A percentile compares a stretch with the other conserved stretches of the same genome.
Evolutionary conservation across 2,888 invertebrate genomes (phyloP).

Genomic region (Notodonta dromedarius): DNA sequence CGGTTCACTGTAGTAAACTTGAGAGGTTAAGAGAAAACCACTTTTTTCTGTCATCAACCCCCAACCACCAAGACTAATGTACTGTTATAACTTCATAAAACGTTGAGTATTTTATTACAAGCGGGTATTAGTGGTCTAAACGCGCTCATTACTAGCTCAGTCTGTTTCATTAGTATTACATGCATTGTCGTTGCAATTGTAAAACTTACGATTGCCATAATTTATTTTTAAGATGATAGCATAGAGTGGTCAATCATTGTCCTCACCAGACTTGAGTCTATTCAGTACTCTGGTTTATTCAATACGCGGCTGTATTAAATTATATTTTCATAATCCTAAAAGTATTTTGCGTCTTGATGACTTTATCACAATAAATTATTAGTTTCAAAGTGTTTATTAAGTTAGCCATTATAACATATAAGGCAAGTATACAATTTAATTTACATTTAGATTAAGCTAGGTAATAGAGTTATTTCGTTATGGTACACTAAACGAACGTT

Average conservation of each 20-base stretch:
- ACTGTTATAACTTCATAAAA: slow-evolving; percentile 19
- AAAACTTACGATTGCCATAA: not conserved
- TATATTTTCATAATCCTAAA: not conserved
- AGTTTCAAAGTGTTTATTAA: not conserved
- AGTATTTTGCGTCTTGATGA: not conserved
- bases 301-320: not conserved
- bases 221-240: not conserved
- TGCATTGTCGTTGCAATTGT: not conserved
- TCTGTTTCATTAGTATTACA: not conserved
- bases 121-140: slow-evolving; percentile 3
- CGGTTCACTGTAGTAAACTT: no score
- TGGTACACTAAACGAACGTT: not conserved
- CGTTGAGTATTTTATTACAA: slow-evolving; percentile 26
- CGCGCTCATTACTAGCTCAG: slow-evolving; percentile 1
- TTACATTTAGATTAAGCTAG: not conserved
- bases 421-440: not conserved
- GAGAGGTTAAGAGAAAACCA: no score
- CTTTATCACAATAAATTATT: not conserved
- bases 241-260: no score
- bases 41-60: no score
- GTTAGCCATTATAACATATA: not conserved
- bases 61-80: no score
- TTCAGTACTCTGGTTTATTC: not conserved
- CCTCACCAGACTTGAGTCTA: not conserved
- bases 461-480: not conserved